Conservation (phyloP, 1,140 invertebrate genomes). For the Drosophila teissieri region DNA sequence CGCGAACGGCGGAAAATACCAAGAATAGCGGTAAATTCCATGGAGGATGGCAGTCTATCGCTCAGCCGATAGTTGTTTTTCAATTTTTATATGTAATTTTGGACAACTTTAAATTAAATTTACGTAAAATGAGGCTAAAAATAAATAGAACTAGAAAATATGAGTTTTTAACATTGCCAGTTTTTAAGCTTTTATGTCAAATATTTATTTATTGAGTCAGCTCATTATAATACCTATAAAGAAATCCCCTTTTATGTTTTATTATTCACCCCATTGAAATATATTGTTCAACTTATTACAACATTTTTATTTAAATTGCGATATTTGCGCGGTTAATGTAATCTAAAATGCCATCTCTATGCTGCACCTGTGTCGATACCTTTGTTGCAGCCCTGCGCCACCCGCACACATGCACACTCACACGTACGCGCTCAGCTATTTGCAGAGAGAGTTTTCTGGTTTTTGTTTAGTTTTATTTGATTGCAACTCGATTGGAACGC, state of each 20-base stretch:
- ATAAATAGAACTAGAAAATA: too few relatives aligned
- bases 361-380: constrained; percentile 11
- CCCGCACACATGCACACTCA: neutral
- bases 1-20: neutral
- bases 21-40: neutral
- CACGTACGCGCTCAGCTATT: constrained; percentile 24
- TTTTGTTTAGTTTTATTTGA: constrained; percentile 58
- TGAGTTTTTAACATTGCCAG: too few relatives aligned
- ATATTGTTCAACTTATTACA: too few relatives aligned
- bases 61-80: neutral
- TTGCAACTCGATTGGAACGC: constrained; percentile 41
- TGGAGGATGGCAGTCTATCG: neutral
- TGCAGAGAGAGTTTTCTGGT: constrained; percentile 50
- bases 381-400: constrained; percentile 20
- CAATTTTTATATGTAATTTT: neutral
- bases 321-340: neutral
- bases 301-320: neutral
- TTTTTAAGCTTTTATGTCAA: too few relatives aligned
- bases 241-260: too few relatives aligned
- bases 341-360: neutral
- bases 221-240: too few relatives aligned
- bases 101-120: too few relatives aligned
- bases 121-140: too few relatives aligned
- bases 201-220: too few relatives aligned
- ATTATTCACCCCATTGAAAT: too few relatives aligned